A percentile compares a stretch with the other conserved stretches of the same genome.
Evolutionary conservation across 1,140 invertebrate genomes (phyloP).

Genomic region (Agrypnia vestita): DNA sequence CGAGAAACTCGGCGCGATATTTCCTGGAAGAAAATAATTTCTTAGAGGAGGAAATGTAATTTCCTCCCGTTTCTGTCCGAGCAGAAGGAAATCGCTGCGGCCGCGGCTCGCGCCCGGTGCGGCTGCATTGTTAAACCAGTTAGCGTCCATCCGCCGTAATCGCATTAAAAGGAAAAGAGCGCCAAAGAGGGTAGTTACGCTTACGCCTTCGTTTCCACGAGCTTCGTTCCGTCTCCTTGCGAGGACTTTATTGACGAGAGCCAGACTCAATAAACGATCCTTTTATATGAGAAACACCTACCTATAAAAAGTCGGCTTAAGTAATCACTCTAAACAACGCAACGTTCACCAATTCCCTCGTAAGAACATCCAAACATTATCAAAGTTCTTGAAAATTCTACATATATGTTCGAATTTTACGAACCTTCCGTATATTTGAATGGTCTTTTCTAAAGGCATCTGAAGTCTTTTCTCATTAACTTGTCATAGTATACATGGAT

Average conservation of each 20-base stretch:
- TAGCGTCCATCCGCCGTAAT: conserved; percentile 58
- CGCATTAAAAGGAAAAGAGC: conserved; percentile 60
- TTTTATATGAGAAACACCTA: too few relatives aligned
- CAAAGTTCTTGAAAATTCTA: too few relatives aligned
- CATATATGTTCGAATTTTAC: too few relatives aligned
- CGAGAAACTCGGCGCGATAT: not conserved
- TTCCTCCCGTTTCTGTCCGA: not conserved
- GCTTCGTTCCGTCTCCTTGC: not conserved
- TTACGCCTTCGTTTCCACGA: conserved; percentile 4
- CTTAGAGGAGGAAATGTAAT: not conserved
- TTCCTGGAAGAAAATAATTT: not conserved
- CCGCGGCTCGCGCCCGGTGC: not conserved
- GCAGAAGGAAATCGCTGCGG: not conserved
- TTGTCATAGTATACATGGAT: too few relatives aligned
- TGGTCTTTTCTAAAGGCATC: too few relatives aligned
- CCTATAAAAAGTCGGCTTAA: too few relatives aligned
- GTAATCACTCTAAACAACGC: too few relatives aligned
- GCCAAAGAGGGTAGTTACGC: conserved; percentile 42
- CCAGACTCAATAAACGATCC: too few relatives aligned
- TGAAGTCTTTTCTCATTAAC: too few relatives aligned
- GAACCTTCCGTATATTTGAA: too few relatives aligned
- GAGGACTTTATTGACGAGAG: not conserved
- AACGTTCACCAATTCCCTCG: too few relatives aligned
- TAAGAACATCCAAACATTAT: too few relatives aligned
- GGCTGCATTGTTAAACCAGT: conserved; percentile 58